Evolutionary conservation across 2,888 invertebrate genomes (phyloP), one percentile per base, ranked within the genome.

Genomic region (Apamea monoglypha): DNA sequence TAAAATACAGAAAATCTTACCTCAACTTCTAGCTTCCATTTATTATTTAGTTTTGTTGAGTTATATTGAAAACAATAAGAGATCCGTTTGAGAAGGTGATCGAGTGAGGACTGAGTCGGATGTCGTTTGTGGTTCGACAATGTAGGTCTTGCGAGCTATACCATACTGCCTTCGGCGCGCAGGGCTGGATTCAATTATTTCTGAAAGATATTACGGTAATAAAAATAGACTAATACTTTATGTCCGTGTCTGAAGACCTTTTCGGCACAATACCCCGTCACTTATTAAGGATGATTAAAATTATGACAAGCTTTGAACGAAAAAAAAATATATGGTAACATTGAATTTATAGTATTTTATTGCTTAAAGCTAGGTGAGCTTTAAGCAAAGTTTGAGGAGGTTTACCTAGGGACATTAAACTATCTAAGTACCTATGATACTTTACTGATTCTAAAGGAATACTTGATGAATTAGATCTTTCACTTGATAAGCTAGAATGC

Each of bases 61-160:
- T 83, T 70, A 74, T 63, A 80, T 74, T 78, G 25, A 68, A 53
- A 81, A 80, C 74, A 83, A 84, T 75, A 81, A 59, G 83, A 85
- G 94, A 92, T 94, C 92, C 94, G 93, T 90, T 90, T 89, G 91
- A 90, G 91, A 86, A 92, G 95, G 94, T 94, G 96, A 92, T 93
- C 92, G 89, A 88, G 88, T 88, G 87, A 90, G 90, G 82, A 96
- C 96, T 96, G 96, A 94, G 91, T 83, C 90, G 89, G 91, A 88
- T 90, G 88, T 89, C 89, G 93, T 89, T 91, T 95, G 95, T 92
- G 95, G 95, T 94, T 92, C 92, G 84, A 89, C 94, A 91, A 95
- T 94, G 95, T 95, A 95, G 96, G 95, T 94, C 96, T 95, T 91
- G 93, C 90, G 90, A 91, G 85, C 90, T 86, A 89, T 88, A 90